Base-by-base conservation (phyloP, 2,113 vertebrate genomes). In the Hippocampus abdominalis region DNA sequence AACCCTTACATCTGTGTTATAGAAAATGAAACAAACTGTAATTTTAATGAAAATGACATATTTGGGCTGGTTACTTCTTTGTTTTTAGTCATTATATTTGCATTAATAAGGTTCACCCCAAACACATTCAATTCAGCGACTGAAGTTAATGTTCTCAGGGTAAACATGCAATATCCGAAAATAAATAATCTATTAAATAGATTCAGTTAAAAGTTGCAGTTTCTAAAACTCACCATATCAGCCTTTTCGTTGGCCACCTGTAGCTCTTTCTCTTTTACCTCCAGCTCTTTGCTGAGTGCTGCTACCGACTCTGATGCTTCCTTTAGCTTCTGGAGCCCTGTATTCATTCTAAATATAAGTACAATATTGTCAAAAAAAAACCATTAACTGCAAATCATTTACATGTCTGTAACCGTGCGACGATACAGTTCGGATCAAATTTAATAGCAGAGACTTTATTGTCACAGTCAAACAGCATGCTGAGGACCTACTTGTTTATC, bases 251-350 rank as follows among this genome's bases (percentile, higher is more conserved):
- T 98, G 60, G 96, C 97, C 68, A 95, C 87, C 73, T 94, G 91
- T 2, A 99, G 92, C 51, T 96, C 97, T 76, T 95, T 95, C 74
- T 99, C 97, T 81, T 98, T 98, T 63, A 91, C 82, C 84, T 95
- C 96, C 75, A 99, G 81, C 79, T 98, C 95, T 83, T 90, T 94
- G 84, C 94, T 98, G 62, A 99, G 88, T 39, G 89, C 92, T 74
- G 94, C 93, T 2, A 98, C 94, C 0, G 96, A 97, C 66, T 95
- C 93, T 0, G 95, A 97, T 4, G 97, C 97, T 86, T 99, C 97
- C 86, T 94, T 97, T 23, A 98, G 79, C 71, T 99, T 99, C 88
- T 97, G 81, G 56, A 99, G 90, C 60, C 97, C 96, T 49, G 92
- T 98, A 77, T 97, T 97, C 93, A 99, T 94, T 85, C 97, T 98